A percentile compares a stretch with the other conserved stretches of the same genome.
Conservation (phyloP, 2,888 invertebrate genomes). For the Lithophane leautieri region DNA sequence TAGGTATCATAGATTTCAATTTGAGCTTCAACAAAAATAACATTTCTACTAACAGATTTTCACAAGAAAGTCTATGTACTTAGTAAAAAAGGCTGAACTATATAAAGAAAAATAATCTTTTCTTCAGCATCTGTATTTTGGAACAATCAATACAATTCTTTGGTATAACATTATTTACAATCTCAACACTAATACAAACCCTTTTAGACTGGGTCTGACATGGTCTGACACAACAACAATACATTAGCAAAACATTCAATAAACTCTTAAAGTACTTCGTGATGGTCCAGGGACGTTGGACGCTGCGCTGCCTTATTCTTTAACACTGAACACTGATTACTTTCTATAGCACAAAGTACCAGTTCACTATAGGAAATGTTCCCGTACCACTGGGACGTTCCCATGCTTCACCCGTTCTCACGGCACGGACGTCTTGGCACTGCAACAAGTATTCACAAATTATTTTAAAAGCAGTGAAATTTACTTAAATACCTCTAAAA, state of each 20-base stretch:
- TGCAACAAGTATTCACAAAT: conserved; percentile 76
- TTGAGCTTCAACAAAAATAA: conserved; percentile 28
- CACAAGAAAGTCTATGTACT: background rate
- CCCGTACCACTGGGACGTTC: conserved; percentile 74
- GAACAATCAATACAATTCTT: conserved; percentile 48
- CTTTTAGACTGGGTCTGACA: conserved; percentile 4
- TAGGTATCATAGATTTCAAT: conserved; percentile 1
- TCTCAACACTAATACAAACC: conserved; percentile 26
- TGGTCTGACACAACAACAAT: conserved; percentile 19
- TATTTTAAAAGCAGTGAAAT: background rate
- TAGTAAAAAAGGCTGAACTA: background rate
- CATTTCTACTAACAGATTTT: background rate
- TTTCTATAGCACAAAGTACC: conserved; percentile 32
- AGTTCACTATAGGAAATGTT: conserved; percentile 79
- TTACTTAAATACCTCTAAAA: background rate
- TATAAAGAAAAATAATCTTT: conserved; percentile 2
- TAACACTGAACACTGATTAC: conserved; percentile 57
- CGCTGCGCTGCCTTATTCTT: conserved; percentile 17
- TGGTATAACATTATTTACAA: conserved; percentile 63
- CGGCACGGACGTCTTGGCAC: conserved; percentile 86
- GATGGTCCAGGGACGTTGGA: conserved; percentile 5
- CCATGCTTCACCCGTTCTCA: conserved; percentile 81
- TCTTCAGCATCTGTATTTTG: background rate
- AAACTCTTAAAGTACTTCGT: conserved; percentile 25
- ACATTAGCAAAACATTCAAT: conserved; percentile 31